Base-by-base conservation (phyloP, 2,888 invertebrate species). In the Xestia c-nigrum region DNA sequence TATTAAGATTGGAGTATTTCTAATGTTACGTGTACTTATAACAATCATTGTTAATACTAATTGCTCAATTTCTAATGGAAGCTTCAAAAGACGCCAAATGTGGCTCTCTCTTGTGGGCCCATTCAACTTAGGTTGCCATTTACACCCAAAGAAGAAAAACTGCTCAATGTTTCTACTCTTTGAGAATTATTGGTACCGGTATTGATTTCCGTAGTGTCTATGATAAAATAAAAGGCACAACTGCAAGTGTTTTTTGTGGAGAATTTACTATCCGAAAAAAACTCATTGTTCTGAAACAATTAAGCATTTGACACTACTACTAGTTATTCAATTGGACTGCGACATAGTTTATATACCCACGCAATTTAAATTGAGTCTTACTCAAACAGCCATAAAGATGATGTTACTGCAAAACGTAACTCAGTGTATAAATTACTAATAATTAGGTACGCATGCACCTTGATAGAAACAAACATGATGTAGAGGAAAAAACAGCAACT, bases 391-490 rank as follows among this genome's bases (percentile, higher is more conserved):
- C 4, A 5, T 31, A 38, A 38, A 38, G n/a, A 14, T 57, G 21
- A 16, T 52, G 65, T 59, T 50, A 38, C 61, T 52, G 55, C 38
- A 38, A 66, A 46, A 0, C 3, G 7, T 43, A 31, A 38, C 31
- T 38, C 14, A 24, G 21, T 38, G 43, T 24, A 66, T 21, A 50
- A 57, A 72, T 61, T 57, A n/a, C 24, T 61, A 3, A 24, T 59
- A 76, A 81, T 81, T 64, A 31, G 31, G 31, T 31, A 74, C 5
- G 14, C 52, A 59, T 72, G 69, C n/a, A 73, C 76, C 82, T 72
- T 83, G 70, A 81, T 83, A 50, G 52, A 40, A 38, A 72, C 59
- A 64, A 70, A 72, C n/a, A 66, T 31, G 46, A 66, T 59, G 50
- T 81, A n/a, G 40, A 72, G 57, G 57, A 67, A 76, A 66, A n/a